Evolutionary conservation across 2,113 vertebrate species (phyloP), one percentile per base, ranked within the genome.

Genomic region (Willisornis vidua): DNA sequence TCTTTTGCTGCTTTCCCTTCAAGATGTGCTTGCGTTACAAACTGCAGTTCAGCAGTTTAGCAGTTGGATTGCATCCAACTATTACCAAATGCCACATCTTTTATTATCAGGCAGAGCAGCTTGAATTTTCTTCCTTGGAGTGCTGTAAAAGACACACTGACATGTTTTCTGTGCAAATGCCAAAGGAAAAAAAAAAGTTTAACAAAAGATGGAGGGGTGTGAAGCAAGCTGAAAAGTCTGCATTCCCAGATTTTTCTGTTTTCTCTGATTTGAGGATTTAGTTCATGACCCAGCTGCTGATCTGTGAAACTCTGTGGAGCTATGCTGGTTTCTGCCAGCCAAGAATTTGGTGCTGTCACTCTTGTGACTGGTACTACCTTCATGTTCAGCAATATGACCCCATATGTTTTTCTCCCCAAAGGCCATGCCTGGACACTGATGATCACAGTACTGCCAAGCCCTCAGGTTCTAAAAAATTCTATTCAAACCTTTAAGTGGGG

Each of bases 1-100:
- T 59, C 95, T 97, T 96, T 87, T 83, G 77, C 93, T 93, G 84
- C 85, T 96, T 95, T 96, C 89, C 84, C 81, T 94, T 94, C 96
- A 89, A 74, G 96, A 94, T 90, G 92, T 83, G 85, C 94, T 93
- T 90, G 55, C 7, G 17, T 89, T 97, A 85, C 70, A 92, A 79
- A 37, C 94, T 74, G 91, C 6, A 8, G 93, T 88, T 95, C 93
- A 91, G 85, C 87, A 63, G 43, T 81, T 95, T 85, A 91, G 94
- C 39, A 71, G 68, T 78, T 95, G 97, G 96, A 92, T 85, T 59
- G 58, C 89, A 45, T 94, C 93, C 95, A 96, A 90, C 70, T 94
- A 84, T 97, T 91, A 51, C 95, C 94, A 79, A 96, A 94, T 93
- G 96, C 97, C 67, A 81, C 62, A 74, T 96, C 93, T 92, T 91